Base-by-base conservation (phyloP, 2,113 vertebrate species). In the Chlorodrepanis virens region DNA sequence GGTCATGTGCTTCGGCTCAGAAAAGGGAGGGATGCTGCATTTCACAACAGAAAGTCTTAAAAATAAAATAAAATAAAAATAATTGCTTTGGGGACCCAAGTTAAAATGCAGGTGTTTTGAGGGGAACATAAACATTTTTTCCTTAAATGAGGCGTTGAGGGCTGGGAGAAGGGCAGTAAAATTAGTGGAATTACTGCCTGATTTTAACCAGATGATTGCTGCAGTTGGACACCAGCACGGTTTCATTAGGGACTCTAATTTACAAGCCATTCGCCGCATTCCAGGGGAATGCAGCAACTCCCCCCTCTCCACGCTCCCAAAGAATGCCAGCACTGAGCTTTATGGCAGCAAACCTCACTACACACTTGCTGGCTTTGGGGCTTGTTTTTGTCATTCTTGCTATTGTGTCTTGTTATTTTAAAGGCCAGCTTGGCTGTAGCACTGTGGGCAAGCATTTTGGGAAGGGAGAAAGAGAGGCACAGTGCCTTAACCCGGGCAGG, bases 201-300 rank as follows among this genome's bases (percentile, higher is more conserved):
- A 99, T 99, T 99, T 99, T 99, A 99, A 99, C 99, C 99, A 99
- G 99, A 99, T 99, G 99, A 99, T 99, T 98, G 98, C 98, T 99
- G 98, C 98, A 98, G 98, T 99, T 98, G 98, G 98, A 99, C 98
- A 99, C 98, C 98, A 98, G 98, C 96, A 96, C 97, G 96, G 98
- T 99, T 99, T 99, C 98, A 99, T 99, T 99, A 99, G 98, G 98
- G 98, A 97, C 98, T 98, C 98, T 99, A 99, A 99, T 99, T 99
- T 99, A 99, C 98, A 99, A 99, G 98, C 98, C 98, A 98, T 98
- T 98, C 98, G 54, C 98, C 75, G 89, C 99, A 99, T 99, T 99
- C 99, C 99, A 99, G 97, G 97, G 97, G 92, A 98, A 98, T 85
- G 78, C 96, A 98, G 97, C 97, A 97, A 97, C 97, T 98, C 98